These are phyloP conservation scores for Telmatherina bonti DNA, from an alignment of 2,797 vertebrate species.

Conservation along the genomic window DNA sequence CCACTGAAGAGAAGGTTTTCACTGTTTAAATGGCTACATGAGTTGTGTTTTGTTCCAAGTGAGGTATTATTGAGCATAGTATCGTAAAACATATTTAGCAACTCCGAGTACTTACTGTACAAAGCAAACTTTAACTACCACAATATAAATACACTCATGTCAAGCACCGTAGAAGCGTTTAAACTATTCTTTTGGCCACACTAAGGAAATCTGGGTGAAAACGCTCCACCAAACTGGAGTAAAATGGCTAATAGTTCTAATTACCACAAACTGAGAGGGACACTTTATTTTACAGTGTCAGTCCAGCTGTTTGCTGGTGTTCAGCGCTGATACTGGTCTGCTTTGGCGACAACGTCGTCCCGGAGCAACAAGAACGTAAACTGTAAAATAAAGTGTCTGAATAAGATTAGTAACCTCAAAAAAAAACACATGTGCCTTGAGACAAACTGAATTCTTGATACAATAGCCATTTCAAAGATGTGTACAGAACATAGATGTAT, in stretches of 20 bases:
- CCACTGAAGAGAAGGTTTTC: conserved; percentile 70
- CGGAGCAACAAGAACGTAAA: conserved; percentile 44
- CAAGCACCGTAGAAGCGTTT: conserved; percentile 75
- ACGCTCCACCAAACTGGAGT: conserved; percentile 62
- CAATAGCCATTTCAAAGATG: conserved; percentile 69
- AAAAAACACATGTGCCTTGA: conserved; percentile 75
- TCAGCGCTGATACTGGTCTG: conserved; percentile 42
- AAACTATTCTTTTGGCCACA: conserved; percentile 64
- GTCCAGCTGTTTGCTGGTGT: conserved; percentile 48
- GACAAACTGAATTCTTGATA: conserved; percentile 72
- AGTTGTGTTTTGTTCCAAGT: conserved; percentile 81
- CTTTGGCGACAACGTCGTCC: conserved; percentile 35
- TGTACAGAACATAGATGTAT: conserved; percentile 62
- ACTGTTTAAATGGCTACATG: conserved; percentile 83
- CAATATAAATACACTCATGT: conserved; percentile 75
- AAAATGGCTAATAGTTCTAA: conserved; percentile 68
- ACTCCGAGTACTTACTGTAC: conserved; percentile 76
- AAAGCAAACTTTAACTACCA: conserved; percentile 75
- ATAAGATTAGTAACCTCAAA: conserved; percentile 73
- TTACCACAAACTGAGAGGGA: conserved; percentile 67
- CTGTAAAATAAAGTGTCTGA: conserved; percentile 76
- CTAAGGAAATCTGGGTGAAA: conserved; percentile 65
- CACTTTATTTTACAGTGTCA: conserved; percentile 74
- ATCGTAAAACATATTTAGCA: conserved; percentile 73
- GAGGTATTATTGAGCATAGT: conserved; percentile 88